Conservation (phyloP, 2,113 vertebrate genomes). For the Speoplatyrhinus poulsoni region DNA sequence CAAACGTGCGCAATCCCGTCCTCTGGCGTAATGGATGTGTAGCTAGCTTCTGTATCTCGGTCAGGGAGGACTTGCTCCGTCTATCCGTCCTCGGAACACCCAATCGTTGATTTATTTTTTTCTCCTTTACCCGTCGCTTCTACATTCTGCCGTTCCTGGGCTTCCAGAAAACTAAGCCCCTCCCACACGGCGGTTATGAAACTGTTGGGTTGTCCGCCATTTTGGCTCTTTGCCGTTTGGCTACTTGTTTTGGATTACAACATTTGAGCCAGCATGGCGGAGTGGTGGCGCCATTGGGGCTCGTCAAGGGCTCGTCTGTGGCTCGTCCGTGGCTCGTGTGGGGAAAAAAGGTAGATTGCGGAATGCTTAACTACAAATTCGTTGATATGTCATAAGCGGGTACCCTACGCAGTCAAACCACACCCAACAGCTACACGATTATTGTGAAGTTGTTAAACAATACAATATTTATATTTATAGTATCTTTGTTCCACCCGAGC, state of each 20-base stretch:
- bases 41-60: not conserved
- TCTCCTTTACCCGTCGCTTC: conserved; percentile 28
- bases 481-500: too few species aligned
- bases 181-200: conserved; percentile 71
- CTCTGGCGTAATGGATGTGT: not conserved
- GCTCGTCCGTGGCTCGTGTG: too few species aligned
- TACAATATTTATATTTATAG: too few species aligned
- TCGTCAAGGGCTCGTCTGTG: not conserved
- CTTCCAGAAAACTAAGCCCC: conserved; percentile 72
- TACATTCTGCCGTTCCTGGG: conserved; percentile 45
- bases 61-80: conserved; percentile 1
- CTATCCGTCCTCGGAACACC: conserved; percentile 18
- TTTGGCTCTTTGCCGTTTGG: conserved; percentile 55
- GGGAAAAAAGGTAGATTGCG: too few species aligned
- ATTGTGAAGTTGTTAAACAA: too few species aligned
- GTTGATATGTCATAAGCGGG: not conserved
- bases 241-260: not conserved
- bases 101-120: conserved; percentile 41
- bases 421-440: too few species aligned
- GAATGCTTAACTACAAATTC: not conserved
- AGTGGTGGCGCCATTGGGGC: conserved; percentile 9
- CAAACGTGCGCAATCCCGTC: conserved; percentile 14
- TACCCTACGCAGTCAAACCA: too few species aligned
- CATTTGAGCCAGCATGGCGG: conserved; percentile 73
- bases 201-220: conserved; percentile 69